Conservation (phyloP, 2,797 vertebrate species). For the Sarcophilus harrisii region DNA sequence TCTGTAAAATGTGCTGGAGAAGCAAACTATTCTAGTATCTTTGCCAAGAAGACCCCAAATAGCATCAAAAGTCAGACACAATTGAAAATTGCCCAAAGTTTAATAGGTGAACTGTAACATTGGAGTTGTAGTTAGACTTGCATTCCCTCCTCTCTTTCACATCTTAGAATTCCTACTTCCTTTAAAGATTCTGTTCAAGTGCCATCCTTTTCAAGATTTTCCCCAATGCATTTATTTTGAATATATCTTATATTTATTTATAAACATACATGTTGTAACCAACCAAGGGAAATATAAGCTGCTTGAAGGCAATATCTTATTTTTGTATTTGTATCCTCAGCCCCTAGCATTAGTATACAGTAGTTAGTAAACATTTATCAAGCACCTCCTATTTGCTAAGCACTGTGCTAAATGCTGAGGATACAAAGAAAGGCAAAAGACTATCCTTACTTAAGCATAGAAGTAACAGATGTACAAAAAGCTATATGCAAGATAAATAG, state of each 20-base stretch:
- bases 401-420: neutral
- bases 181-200: neutral
- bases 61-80: neutral
- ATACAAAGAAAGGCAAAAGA: neutral
- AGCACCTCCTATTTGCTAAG: neutral
- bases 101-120: neutral
- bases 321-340: neutral
- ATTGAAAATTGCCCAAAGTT: neutral
- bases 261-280: neutral
- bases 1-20: neutral
- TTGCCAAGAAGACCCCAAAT: neutral
- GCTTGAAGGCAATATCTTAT: neutral
- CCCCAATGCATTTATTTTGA: neutral
- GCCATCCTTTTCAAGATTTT: neutral
- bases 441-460: neutral
- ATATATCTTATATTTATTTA: neutral
- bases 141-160: neutral
- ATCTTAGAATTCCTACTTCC: neutral
- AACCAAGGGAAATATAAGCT: neutral
- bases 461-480: neutral
- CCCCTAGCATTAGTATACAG: neutral
- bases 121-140: neutral
- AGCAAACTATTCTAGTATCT: neutral
- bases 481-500: neutral
- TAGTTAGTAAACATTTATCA: neutral